These are phyloP conservation scores for Leptopilina boulardi DNA, from an alignment of 1,140 invertebrate genomes.

Conservation along the genomic window DNA sequence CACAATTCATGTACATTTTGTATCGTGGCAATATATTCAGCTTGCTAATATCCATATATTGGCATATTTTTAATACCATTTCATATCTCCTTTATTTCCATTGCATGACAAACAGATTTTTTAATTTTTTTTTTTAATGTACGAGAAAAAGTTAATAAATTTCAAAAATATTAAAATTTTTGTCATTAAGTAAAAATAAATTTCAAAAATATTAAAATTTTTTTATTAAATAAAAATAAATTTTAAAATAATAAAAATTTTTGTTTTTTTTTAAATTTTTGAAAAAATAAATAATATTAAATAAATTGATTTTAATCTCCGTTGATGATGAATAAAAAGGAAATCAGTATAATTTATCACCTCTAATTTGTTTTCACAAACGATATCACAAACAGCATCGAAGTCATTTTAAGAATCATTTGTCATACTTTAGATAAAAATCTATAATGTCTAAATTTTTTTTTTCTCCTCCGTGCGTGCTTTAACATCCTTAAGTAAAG, in stretches of 20 bases:
- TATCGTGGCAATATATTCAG: neutral
- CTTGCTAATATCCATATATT: constrained; percentile 23
- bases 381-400: constrained; percentile 8
- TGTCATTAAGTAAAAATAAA: no score
- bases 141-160: no score
- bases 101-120: neutral
- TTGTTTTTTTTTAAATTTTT: no score
- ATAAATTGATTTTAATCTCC: neutral
- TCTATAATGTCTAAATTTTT: constrained; percentile 6
- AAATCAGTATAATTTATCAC: neutral
- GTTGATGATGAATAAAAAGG: neutral
- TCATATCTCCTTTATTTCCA: neutral
- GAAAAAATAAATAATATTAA: neutral
- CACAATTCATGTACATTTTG: neutral
- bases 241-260: no score
- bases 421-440: constrained; percentile 14
- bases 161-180: no score
- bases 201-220: no score
- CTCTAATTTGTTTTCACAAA: neutral
- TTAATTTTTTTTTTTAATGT: no score
- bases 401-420: constrained; percentile 11
- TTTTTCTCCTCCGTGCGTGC: no score
- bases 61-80: neutral
- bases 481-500: constrained; percentile 12
- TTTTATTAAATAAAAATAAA: no score